Evolutionary conservation across 2,797 vertebrate genomes (phyloP).

Genomic region (Zenarchopterus dispar): DNA sequence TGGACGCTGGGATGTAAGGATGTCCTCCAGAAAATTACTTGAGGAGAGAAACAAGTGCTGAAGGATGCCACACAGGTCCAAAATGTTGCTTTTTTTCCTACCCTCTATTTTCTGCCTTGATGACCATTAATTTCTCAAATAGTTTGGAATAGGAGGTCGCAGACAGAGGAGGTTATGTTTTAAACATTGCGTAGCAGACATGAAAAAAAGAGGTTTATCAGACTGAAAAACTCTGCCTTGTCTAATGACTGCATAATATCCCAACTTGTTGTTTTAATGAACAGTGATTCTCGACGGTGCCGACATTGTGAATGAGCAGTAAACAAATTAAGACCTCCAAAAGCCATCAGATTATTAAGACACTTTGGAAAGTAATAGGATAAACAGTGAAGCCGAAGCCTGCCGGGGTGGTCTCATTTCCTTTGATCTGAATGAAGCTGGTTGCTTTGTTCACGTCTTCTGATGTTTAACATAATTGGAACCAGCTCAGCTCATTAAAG

Average conservation of each 20-base stretch:
- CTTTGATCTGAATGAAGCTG: slow-evolving; percentile 29
- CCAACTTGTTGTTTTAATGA: slow-evolving; percentile 33
- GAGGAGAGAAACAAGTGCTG: slow-evolving; percentile 25
- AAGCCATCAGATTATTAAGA: slow-evolving; percentile 23
- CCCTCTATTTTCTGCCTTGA: background rate
- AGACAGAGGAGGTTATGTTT: background rate
- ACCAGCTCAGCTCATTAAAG: slow-evolving; percentile 48
- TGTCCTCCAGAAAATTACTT: slow-evolving; percentile 43
- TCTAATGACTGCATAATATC: slow-evolving; percentile 25
- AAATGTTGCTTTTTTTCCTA: background rate
- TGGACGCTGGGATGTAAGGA: slow-evolving; percentile 55
- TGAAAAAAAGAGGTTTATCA: slow-evolving; percentile 33
- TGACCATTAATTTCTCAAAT: background rate
- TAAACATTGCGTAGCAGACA: slow-evolving; percentile 5
- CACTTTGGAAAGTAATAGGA: slow-evolving; percentile 8
- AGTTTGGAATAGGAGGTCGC: slow-evolving; percentile 2
- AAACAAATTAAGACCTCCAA: background rate
- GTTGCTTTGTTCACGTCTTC: slow-evolving; percentile 34
- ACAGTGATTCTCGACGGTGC: slow-evolving; percentile 16
- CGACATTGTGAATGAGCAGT: background rate
- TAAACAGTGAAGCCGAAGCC: slow-evolving; percentile 21
- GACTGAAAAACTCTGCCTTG: slow-evolving; percentile 12
- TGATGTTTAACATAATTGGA: slow-evolving; percentile 41
- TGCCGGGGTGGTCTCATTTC: slow-evolving; percentile 8
- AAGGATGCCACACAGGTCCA: background rate